phyloP scores from a whole-genome alignment of 1,140 invertebrate species.

The Cotesia chilonis region DNA sequence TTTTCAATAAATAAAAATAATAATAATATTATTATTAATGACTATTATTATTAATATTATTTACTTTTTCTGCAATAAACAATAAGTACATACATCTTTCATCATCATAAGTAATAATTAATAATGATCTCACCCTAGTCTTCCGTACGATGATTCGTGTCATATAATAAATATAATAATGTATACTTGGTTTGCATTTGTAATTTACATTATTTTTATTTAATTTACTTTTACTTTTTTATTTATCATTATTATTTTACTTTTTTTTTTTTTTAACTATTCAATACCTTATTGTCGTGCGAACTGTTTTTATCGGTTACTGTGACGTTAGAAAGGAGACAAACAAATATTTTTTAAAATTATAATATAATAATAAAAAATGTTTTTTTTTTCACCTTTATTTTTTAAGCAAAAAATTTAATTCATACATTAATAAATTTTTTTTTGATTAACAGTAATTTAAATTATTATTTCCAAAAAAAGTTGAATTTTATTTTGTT shows the following conservation, averaged over 20 bases:
- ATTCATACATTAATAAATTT: no score
- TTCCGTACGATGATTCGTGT: slow-evolving; percentile 46
- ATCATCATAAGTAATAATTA: slow-evolving; percentile 4
- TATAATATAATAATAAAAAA: background rate
- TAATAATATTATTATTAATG: background rate
- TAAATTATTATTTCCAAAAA: no score
- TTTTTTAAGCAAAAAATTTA: no score
- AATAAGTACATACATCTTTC: slow-evolving; percentile 25
- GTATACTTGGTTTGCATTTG: slow-evolving; percentile 62
- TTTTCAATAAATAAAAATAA: background rate
- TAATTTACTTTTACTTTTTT: slow-evolving; percentile 35
- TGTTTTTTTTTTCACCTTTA: background rate
- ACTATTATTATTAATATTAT: background rate
- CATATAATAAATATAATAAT: slow-evolving; percentile 65
- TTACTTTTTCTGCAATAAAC: slow-evolving; percentile 4
- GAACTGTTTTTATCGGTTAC: slow-evolving; percentile 55
- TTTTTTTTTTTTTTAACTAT: slow-evolving; percentile 58
- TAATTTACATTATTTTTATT: slow-evolving; percentile 62
- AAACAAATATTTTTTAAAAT: slow-evolving; percentile 3
- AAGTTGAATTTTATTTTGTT: no score
- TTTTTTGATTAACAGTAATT: no score
- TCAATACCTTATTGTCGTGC: slow-evolving; percentile 67
- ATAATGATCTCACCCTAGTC: slow-evolving; percentile 31
- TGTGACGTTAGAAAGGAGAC: slow-evolving; percentile 37
- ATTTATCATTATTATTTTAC: no score